Evolutionary conservation across 2,113 vertebrate species (phyloP), one percentile per base, ranked within the genome.

Genomic region (Cromileptes altivelis): DNA sequence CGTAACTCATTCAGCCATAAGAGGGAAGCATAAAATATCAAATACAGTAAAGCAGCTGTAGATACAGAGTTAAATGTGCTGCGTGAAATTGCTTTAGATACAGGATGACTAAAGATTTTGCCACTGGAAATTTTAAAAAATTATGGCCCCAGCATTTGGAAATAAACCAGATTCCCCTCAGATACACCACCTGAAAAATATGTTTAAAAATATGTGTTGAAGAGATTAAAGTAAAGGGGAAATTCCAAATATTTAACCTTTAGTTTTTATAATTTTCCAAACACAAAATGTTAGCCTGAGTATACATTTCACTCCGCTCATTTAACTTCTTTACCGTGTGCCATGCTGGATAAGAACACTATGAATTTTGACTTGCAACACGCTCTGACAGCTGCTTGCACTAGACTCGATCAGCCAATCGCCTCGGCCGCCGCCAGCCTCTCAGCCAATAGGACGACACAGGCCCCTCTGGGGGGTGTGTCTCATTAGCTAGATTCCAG

Each of bases 401-500:
- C 85, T 3, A 52, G 47, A 62, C 70, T 52, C 42, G 0, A 6
- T 78, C 73, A 19, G 70, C 93, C 91, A 92, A 93, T 93, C 58
- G 7, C 9, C 64, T 69, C 7, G 1, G n/a, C 67, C 52, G 33
- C 70, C 9, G 23, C 11, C 49, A 18, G 80, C 47, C 70, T 33
- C 33, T 84, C 67, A 19, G 78, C 94, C 93, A 94, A 93, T 94
- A 7, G 81, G 84, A 80, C 3, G n/a, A 0, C 47, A 23, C 8
- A 0, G n/a, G 25, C 57, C 82, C 88, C 90, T 84, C 21, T 25
- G 85, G 88, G 75, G 82, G 75, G 85, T 78, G 89, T 78, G 90
- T 94, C 91, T 95, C 94, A 95, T 95, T 95, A 95, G 94, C 92
- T 95, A 94, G 75, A 93, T 95, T 94, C 92, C 94, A 93, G 86